Base-by-base conservation (phyloP, 2,797 vertebrate genomes). In the Threskiornis aethiopicus region DNA sequence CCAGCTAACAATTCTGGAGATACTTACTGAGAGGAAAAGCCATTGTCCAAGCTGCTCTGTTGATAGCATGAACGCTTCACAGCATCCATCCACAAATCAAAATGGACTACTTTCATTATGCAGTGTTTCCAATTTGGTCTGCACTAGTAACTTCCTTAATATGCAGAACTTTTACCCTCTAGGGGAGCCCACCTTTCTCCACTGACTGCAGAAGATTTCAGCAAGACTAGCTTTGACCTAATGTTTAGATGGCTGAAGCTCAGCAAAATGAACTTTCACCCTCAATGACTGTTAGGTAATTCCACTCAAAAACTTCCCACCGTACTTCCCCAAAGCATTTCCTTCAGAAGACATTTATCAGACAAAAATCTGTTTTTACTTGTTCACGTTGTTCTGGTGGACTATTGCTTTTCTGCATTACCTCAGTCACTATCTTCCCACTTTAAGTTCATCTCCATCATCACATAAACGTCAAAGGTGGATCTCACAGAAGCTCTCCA, bases 1-100 rank as follows among this genome's bases (percentile, higher is more conserved):
- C 69, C 54, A 84, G 39, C 13, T 61, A 65, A 65, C 25, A 67
- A 19, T 39, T 77, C 51, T 73, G 37, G 37, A 51, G n/a, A 35
- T 37, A 54, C 17, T 58, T 39, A n/a, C 26, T 39, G 37, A 52
- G 39, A 75, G 18, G 31, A 79, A 87, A 33, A 82, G 4, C 0
- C 0, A 21, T n/a, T 6, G 37, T 69, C 42, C 51, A 72, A 52
- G 17, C 17, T 67, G 21, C 37, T 76, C 37, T 6, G 1, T 3
- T 82, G 28, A 29, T 17, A 49, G 25, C 29, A 69, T 16, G n/a
- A 79, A 37, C 13, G 10, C 13, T 69, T 76, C 64, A 69, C 17
- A 54, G 37, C 17, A 24, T 20, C 54, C 47, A 8, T n/a, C 16
- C 28, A 35, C 49, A 91, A 76, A 71, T 3, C 19, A 26, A 71